Evolutionary conservation across 2,888 invertebrate species (phyloP).

Genomic region (Chouioia cunea): DNA sequence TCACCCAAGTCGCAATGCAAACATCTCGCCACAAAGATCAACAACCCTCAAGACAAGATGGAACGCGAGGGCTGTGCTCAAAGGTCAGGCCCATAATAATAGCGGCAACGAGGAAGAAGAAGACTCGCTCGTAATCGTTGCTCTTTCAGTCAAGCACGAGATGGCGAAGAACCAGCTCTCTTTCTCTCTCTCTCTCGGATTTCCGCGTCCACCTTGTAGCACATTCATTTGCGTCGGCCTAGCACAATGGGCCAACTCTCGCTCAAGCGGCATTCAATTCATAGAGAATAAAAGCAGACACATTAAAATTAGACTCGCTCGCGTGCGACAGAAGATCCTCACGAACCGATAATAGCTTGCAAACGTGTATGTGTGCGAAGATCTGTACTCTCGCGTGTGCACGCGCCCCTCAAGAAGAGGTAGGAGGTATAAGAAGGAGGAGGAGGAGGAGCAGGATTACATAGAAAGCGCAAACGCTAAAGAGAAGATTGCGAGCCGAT

Average conservation of each 20-base stretch:
- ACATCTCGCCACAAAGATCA: too few relatives aligned
- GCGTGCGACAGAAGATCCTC: slow-evolving; percentile 30
- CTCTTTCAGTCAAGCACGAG: not conserved
- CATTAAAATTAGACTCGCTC: slow-evolving; percentile 47
- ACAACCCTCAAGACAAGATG: too few relatives aligned
- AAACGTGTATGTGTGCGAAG: slow-evolving; percentile 23
- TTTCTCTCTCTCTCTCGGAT: slow-evolving; percentile 19
- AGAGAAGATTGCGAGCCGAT: slow-evolving; percentile 27
- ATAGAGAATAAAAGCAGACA: slow-evolving; percentile 8
- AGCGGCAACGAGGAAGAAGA: slow-evolving; percentile 30
- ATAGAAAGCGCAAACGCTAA: too few relatives aligned
- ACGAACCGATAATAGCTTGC: slow-evolving; percentile 35
- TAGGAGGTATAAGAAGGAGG: slow-evolving; percentile 24
- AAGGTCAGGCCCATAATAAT: slow-evolving; percentile 17
- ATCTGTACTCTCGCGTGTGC: slow-evolving; percentile 11
- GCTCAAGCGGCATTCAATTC: slow-evolving; percentile 34
- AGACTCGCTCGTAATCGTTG: slow-evolving; percentile 4
- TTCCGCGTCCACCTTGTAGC: slow-evolving; percentile 41
- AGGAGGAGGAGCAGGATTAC: not conserved
- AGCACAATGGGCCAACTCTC: slow-evolving; percentile 29
- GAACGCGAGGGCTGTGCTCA: not conserved
- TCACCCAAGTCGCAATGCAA: too few relatives aligned
- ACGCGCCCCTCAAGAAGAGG: slow-evolving; percentile 1
- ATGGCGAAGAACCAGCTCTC: too few relatives aligned
- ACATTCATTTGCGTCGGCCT: slow-evolving; percentile 42